Base-by-base conservation (phyloP, 1,140 invertebrate genomes). In the Sarcophaga bullata region DNA sequence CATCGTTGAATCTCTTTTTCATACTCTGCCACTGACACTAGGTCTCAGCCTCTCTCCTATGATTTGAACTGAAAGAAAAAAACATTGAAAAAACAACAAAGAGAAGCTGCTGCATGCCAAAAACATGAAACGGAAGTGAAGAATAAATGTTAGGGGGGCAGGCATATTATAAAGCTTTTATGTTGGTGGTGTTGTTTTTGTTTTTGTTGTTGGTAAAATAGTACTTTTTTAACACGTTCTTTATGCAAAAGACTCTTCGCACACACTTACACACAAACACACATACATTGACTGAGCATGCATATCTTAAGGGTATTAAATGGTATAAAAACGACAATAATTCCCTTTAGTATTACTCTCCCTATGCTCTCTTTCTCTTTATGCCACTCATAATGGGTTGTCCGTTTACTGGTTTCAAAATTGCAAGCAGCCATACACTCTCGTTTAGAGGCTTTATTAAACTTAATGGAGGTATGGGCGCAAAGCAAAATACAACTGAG, bases 291-390 rank as follows among this genome's bases (percentile, higher is more conserved):
- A 17, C 75, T 78, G 75, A 78, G 75, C 19, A 19, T 78, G 75
- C 75, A 78, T 78, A 78, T 78, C 75, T 78, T 78, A 50, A 78
- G 47, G 75, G 75, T 78, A 78, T 78, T 78, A 78, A 78, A 25
- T 68, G 62, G 62, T 19, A 19, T 68, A 19, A 68, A 68, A 68
- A 68, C 17, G 62, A 68, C 62, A 68, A 68, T 68, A 19, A 68
- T 68, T 68, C 62, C n/a, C 1, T 37, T 37, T 37, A 37, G 25
- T 37, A 2, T 37, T 4, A 37, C 54, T 58, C 54, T 58, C 54
- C 15, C 11, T 15, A 37, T 37, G n/a, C n/a, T 37, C 25, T 37
- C 25, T 37, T 37, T 37, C 25, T 37, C 25, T 37, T 37, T 37
- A 4, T 37, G 1, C 25, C 25, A 37, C 25, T 37, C 4, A 37